phyloP scores from a whole-genome alignment of 1,140 invertebrate genomes.

The Plectus sambesii region DNA sequence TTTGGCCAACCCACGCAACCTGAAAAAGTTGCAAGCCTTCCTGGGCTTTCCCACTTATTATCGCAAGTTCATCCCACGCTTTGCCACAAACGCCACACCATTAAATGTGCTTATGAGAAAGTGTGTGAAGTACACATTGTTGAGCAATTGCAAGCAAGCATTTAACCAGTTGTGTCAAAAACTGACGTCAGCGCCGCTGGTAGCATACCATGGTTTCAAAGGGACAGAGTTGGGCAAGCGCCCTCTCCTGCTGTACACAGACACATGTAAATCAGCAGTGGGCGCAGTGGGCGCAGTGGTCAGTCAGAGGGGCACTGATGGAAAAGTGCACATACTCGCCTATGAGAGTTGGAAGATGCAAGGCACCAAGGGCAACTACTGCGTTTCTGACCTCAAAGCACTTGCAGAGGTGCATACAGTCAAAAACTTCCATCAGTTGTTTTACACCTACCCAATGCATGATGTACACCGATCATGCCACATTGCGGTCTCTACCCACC shows the following conservation, averaged over 20 bases:
- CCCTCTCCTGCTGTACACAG: conserved; percentile 25
- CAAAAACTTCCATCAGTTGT: too few species aligned
- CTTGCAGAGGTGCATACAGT: conserved; percentile 12
- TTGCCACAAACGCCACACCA: conserved; percentile 16
- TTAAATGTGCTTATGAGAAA: conserved; percentile 11
- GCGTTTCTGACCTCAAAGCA: conserved; percentile 16
- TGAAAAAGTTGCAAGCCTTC: conserved; percentile 13
- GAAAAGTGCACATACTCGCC: conserved; percentile 11
- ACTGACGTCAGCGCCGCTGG: conserved; percentile 13
- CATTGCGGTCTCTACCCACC: too few species aligned
- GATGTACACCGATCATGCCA: too few species aligned
- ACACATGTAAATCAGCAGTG: conserved; percentile 23
- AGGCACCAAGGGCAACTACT: conserved; percentile 8
- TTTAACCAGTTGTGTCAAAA: conserved; percentile 23
- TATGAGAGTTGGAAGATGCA: conserved; percentile 1
- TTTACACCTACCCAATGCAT: too few species aligned
- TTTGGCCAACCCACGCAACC: conserved; percentile 4
- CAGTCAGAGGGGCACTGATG: conserved; percentile 21
- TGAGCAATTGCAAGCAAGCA: conserved; percentile 11
- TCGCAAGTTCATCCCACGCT: conserved; percentile 16
- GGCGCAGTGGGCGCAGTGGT: conserved; percentile 25
- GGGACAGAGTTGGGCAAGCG: conserved; percentile 4
- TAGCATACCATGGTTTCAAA: conserved; percentile 19
- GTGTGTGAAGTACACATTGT: conserved; percentile 7
- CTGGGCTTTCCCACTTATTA: conserved; percentile 16